phyloP scores from a whole-genome alignment of 2,113 vertebrate genomes.

The Cairina moschata region DNA sequence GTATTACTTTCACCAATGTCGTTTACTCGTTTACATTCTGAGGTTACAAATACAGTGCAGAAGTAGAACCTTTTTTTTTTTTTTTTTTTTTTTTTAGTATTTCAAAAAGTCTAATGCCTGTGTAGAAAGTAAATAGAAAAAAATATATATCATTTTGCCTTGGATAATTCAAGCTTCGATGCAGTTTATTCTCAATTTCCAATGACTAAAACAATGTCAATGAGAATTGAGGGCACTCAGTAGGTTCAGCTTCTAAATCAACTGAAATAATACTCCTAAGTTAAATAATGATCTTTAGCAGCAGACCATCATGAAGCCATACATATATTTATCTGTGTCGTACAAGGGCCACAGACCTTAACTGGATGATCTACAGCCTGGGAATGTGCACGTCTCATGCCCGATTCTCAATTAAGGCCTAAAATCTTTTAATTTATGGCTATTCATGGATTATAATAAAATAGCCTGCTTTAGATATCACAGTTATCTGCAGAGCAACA shows the following conservation, averaged over 20 bases:
- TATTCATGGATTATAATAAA: conserved; percentile 51
- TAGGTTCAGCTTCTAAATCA: conserved; percentile 30
- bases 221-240: conserved; percentile 15
- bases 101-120: not conserved
- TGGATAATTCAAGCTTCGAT: not conserved
- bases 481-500: conserved; percentile 64
- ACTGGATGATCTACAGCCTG: conserved; percentile 4
- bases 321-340: conserved; percentile 10
- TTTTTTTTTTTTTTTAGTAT: not conserved
- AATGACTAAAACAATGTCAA: not conserved
- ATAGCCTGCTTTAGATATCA: conserved; percentile 50
- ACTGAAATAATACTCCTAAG: conserved; percentile 41
- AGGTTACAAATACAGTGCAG: not conserved
- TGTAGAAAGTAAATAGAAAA: not conserved
- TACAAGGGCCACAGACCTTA: conserved; percentile 17
- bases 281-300: conserved; percentile 48
- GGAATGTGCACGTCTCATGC: conserved; percentile 19
- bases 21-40: not conserved
- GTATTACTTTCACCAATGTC: not conserved
- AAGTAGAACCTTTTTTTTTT: not conserved
- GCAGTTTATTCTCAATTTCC: not conserved
- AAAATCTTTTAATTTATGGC: conserved; percentile 26
- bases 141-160: not conserved
- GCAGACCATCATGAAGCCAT: conserved; percentile 20
- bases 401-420: conserved; percentile 38